Percentiles rank a stretch among this genome's conserved stretches.
phyloP scores from a whole-genome alignment of 2,888 invertebrate genomes.

The Osmoderma eremita region DNA sequence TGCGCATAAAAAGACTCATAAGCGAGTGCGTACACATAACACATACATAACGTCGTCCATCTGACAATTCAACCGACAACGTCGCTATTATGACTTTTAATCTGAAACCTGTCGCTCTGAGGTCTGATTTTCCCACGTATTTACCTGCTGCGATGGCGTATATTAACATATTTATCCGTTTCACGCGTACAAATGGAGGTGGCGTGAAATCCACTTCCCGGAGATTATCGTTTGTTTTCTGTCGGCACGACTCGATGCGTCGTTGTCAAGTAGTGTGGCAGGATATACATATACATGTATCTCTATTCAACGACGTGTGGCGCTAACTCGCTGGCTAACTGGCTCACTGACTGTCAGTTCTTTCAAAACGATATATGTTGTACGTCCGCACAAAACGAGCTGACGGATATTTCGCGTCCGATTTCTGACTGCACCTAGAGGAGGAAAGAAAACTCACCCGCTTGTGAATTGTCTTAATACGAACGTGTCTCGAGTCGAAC shows the following conservation, averaged over 20 bases:
- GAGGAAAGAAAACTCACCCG: too few relatives aligned
- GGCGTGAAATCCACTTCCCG: not conserved
- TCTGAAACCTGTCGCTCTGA: conserved; percentile 24
- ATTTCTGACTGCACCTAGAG: conserved; percentile 9
- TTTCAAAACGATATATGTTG: conserved; percentile 5
- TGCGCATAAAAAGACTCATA: conserved; percentile 18
- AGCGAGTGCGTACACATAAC: conserved; percentile 6
- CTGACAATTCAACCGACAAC: not conserved
- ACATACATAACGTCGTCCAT: not conserved
- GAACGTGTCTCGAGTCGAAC: too few relatives aligned
- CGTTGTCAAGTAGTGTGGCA: conserved; percentile 2
- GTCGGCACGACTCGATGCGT: not conserved
- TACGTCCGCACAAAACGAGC: conserved; percentile 25
- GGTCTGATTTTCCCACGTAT: conserved; percentile 10
- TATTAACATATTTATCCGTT: conserved; percentile 27
- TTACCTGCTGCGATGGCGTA: not conserved
- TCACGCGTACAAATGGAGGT: not conserved
- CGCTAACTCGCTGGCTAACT: conserved; percentile 15
- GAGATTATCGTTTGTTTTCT: conserved; percentile 21
- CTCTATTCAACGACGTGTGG: conserved; percentile 2
- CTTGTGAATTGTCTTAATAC: too few relatives aligned
- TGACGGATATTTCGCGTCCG: conserved; percentile 24
- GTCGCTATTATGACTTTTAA: conserved; percentile 9
- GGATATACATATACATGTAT: too few relatives aligned
- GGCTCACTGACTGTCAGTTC: conserved; percentile 18